Evolutionary conservation across 2,113 vertebrate genomes (phyloP).

Genomic region (Phodopus roborovskii): DNA sequence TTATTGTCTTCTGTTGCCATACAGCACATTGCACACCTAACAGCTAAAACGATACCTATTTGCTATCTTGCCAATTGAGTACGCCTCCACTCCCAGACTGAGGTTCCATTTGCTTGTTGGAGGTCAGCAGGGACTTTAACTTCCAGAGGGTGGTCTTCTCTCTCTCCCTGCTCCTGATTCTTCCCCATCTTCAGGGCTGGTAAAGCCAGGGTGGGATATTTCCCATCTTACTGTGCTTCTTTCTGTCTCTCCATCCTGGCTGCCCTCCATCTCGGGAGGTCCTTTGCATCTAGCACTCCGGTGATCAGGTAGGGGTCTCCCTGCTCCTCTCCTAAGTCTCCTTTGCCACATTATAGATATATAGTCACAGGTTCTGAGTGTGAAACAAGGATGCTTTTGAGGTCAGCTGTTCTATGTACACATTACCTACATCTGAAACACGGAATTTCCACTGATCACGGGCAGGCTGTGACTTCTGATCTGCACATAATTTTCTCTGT

Average conservation of each 20-base stretch:
- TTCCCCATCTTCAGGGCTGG: background rate
- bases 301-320: background rate
- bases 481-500: background rate
- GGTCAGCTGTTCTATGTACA: too few relatives aligned
- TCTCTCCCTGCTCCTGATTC: background rate
- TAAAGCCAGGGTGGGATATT: background rate
- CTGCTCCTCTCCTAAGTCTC: too few relatives aligned
- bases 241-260: too few relatives aligned
- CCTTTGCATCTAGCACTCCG: background rate
- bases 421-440: too few relatives aligned
- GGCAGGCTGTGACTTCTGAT: background rate
- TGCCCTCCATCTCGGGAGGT: background rate
- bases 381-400: background rate
- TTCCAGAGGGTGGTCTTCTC: background rate
- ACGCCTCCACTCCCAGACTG: too few relatives aligned
- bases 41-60: background rate
- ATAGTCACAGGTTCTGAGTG: background rate
- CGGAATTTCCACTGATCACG: background rate
- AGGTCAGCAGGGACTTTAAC: background rate
- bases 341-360: background rate
- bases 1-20: background rate
- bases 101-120: background rate
- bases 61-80: background rate
- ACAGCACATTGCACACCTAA: background rate
- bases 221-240: background rate